These are phyloP conservation scores for Leptopilina myrica DNA, from an alignment of 2,888 invertebrate species.

Conservation along the genomic window DNA sequence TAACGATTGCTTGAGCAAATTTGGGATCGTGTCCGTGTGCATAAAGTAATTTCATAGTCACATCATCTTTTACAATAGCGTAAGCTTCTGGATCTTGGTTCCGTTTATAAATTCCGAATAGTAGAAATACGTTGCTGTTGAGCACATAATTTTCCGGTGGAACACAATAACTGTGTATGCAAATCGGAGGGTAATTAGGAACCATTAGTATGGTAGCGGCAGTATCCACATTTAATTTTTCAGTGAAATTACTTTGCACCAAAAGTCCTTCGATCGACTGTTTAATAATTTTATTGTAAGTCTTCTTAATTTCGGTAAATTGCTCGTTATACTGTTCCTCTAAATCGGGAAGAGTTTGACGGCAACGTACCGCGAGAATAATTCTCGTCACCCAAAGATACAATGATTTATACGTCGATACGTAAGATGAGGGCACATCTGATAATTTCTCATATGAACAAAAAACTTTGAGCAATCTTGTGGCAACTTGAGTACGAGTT, in stretches of 20 bases:
- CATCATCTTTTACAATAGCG: neutral
- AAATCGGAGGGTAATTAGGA: neutral
- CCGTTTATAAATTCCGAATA: no score
- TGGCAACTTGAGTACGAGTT: no score
- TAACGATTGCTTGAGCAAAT: neutral
- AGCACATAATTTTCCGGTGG: no score
- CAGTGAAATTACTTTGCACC: neutral
- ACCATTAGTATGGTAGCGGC: no score
- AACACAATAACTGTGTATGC: neutral
- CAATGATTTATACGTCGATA: neutral
- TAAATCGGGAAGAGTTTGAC: neutral
- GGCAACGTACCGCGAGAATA: neutral
- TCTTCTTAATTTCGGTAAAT: neutral
- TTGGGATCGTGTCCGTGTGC: neutral
- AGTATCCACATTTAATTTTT: neutral
- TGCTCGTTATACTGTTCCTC: neutral
- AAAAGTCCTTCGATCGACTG: neutral
- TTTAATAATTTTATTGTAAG: neutral
- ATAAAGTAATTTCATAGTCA: neutral
- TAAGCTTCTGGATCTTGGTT: neutral
- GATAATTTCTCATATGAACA: no score
- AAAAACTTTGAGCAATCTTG: no score
- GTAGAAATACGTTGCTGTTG: no score
- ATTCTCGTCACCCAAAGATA: neutral
- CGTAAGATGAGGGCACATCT: neutral